Percentiles rank a stretch among this genome's conserved stretches.
These are phyloP conservation scores for Phthorimaea operculella DNA, from an alignment of 1,140 invertebrate genomes.

Conservation along the genomic window DNA sequence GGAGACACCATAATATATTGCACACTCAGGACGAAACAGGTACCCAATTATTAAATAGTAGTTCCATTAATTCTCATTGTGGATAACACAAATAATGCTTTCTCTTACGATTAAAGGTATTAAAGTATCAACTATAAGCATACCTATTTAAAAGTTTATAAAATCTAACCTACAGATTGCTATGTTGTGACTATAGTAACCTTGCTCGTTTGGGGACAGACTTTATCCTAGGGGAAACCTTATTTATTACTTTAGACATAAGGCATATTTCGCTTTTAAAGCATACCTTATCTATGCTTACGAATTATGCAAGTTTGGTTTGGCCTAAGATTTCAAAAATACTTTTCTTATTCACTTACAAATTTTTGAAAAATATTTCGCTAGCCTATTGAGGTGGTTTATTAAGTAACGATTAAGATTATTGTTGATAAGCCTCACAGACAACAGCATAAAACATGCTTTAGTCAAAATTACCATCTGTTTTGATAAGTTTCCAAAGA, in stretches of 20 bases:
- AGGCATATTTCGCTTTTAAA: slow-evolving; percentile 40
- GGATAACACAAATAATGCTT: slow-evolving; percentile 41
- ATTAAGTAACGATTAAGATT: no score
- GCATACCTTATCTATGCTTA: slow-evolving; percentile 15
- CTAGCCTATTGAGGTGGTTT: no score
- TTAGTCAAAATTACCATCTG: no score
- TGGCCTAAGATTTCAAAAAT: no score
- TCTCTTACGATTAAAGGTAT: slow-evolving; percentile 24
- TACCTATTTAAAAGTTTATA: slow-evolving; percentile 30
- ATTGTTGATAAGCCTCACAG: no score
- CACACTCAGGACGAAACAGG: slow-evolving; percentile 19
- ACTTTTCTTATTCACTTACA: no score
- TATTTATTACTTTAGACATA: slow-evolving; percentile 25
- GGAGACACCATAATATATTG: slow-evolving; percentile 7
- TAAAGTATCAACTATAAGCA: slow-evolving; percentile 19
- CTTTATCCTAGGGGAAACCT: slow-evolving; percentile 37
- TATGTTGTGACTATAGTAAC: slow-evolving; percentile 29
- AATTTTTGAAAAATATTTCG: no score
- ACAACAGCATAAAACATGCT: no score
- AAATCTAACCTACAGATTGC: slow-evolving; percentile 34
- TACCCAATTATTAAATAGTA: slow-evolving; percentile 21
- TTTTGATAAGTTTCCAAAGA: no score
- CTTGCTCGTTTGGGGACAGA: slow-evolving; percentile 46
- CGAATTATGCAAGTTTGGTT: no score
- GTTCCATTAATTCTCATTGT: slow-evolving; percentile 11